Evolutionary conservation across 1,140 invertebrate genomes (phyloP).

Genomic region (Sinonovacula constricta): DNA sequence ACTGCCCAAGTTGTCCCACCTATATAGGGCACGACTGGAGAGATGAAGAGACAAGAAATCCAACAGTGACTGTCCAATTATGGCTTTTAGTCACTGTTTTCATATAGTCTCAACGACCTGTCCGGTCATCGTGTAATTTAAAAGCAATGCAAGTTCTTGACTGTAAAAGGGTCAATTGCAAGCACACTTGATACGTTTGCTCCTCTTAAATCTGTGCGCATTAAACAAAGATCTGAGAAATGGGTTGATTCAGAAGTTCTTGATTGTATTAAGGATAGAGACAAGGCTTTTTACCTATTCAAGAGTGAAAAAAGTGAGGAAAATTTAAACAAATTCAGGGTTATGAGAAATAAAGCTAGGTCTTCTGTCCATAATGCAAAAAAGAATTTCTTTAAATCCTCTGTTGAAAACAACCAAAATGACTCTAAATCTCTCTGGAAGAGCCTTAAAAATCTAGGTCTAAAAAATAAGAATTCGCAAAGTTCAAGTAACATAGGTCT

Average conservation of each 20-base stretch:
- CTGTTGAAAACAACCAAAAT: not conserved
- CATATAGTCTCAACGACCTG: too few relatives aligned
- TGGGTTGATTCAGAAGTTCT: conserved; percentile 19
- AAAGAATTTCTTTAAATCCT: conserved; percentile 5
- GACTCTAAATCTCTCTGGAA: conserved; percentile 21
- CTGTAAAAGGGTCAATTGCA: not conserved
- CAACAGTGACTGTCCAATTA: too few relatives aligned
- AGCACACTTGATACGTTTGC: not conserved
- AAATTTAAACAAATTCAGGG: not conserved
- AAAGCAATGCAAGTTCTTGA: too few relatives aligned
- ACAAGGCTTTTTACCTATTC: conserved; percentile 17
- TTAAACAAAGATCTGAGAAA: conserved; percentile 30
- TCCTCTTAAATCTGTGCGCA: conserved; percentile 19
- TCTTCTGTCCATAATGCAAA: not conserved
- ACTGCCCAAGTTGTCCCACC: too few relatives aligned
- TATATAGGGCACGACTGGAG: too few relatives aligned
- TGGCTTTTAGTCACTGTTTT: too few relatives aligned
- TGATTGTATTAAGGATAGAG: conserved; percentile 7
- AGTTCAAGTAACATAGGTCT: conserved; percentile 12
- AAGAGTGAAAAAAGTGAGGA: conserved; percentile 2
- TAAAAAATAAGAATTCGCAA: not conserved
- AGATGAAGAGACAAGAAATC: too few relatives aligned
- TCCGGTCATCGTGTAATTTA: too few relatives aligned
- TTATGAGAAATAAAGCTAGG: not conserved
- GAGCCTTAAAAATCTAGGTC: not conserved